Evolutionary conservation across 2,113 vertebrate species (phyloP).

Genomic region (Clarias magur): DNA sequence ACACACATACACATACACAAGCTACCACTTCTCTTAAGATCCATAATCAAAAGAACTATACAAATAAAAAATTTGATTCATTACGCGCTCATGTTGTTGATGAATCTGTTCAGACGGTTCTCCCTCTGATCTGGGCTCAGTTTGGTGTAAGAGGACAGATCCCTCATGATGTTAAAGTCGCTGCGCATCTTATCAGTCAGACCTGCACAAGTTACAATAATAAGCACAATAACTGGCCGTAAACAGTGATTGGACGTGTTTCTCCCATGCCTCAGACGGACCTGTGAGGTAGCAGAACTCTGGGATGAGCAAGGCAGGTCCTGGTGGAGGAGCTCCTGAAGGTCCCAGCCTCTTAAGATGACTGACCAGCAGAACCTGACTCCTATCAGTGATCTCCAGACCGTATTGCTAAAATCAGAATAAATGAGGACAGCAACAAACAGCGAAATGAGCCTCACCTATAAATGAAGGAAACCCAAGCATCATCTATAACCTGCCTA

Average conservation of each 20-base stretch:
- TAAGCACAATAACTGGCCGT: not conserved
- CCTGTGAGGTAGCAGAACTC: slow-evolving; percentile 95
- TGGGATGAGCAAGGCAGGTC: slow-evolving; percentile 83
- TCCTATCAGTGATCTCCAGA: slow-evolving; percentile 80
- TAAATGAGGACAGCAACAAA: slow-evolving; percentile 1
- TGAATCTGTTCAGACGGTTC: slow-evolving; percentile 77
- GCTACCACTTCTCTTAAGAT: not conserved
- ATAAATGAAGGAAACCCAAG: not conserved
- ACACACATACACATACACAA: too few relatives aligned
- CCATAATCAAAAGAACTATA: not conserved
- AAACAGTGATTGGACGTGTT: too few relatives aligned
- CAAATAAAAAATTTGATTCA: slow-evolving; percentile 21
- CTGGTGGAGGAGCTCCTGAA: slow-evolving; percentile 64
- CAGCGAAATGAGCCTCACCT: not conserved
- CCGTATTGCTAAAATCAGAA: slow-evolving; percentile 80
- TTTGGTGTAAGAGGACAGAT: slow-evolving; percentile 81
- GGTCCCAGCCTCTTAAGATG: slow-evolving; percentile 73
- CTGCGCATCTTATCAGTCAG: slow-evolving; percentile 89
- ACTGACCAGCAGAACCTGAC: slow-evolving; percentile 86
- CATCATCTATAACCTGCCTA: slow-evolving; percentile 52
- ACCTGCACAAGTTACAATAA: slow-evolving; percentile 65
- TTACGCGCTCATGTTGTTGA: slow-evolving; percentile 78
- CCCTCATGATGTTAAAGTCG: slow-evolving; percentile 90
- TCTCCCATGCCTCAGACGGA: slow-evolving; percentile 48
- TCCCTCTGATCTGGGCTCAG: slow-evolving; percentile 83